A percentile compares a stretch with the other conserved stretches of the same genome.
phyloP scores from a whole-genome alignment of 2,113 vertebrate species.

The Phoxinus phoxinus region DNA sequence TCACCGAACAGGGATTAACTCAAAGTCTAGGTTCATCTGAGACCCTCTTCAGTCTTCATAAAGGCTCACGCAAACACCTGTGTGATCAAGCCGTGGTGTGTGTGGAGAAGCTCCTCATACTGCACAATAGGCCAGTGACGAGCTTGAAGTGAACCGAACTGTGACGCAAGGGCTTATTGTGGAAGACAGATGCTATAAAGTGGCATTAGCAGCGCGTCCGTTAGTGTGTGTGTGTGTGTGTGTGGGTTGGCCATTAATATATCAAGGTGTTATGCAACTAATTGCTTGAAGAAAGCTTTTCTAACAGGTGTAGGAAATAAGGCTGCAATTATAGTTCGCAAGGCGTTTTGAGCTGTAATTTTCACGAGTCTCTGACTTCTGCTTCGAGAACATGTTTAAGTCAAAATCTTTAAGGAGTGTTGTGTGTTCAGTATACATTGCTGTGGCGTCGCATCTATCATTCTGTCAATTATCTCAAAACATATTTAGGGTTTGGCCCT shows the following conservation, averaged over 20 bases:
- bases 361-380: neutral
- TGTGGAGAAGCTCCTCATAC: neutral
- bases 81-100: slow-evolving; percentile 5
- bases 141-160: neutral
- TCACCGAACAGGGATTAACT: neutral
- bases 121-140: neutral
- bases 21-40: neutral
- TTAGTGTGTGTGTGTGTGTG: neutral
- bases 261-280: neutral
- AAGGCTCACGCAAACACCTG: neutral
- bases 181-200: neutral
- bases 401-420: neutral
- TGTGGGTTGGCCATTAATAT: neutral
- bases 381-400: neutral
- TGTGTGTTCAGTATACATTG: too few species aligned
- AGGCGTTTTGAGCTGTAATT: neutral
- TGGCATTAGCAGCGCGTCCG: neutral
- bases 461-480: neutral
- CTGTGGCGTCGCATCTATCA: neutral
- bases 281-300: neutral
- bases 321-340: neutral
- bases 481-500: too few species aligned
- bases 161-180: neutral
- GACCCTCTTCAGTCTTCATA: neutral
- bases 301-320: neutral